Percentiles rank a stretch among this genome's conserved stretches.
These are phyloP conservation scores for Pterocles orientalis DNA, from an alignment of 2,113 vertebrate genomes.

Conservation along the genomic window DNA sequence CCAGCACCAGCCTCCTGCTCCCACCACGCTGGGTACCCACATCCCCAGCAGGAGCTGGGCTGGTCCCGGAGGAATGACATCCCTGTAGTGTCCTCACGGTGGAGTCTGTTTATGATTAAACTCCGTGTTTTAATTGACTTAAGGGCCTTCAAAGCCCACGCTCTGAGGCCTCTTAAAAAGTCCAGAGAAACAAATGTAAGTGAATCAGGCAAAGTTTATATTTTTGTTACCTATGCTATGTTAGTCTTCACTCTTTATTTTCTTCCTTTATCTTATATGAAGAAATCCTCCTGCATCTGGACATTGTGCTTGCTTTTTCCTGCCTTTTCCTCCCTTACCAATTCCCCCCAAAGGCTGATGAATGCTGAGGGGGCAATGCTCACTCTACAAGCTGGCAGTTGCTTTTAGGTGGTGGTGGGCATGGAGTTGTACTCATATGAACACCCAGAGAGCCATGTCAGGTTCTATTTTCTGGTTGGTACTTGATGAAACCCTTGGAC, in stretches of 20 bases:
- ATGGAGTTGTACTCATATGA: neutral
- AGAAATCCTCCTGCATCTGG: neutral
- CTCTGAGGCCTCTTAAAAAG: neutral
- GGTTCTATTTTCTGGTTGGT: neutral
- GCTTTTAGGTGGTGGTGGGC: neutral
- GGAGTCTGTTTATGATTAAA: neutral
- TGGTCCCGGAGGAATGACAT: neutral
- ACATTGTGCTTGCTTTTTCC: neutral
- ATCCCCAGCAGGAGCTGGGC: neutral
- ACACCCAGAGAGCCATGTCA: neutral
- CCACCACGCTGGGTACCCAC: rapidly evolving
- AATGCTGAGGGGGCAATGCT: neutral
- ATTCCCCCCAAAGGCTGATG: neutral
- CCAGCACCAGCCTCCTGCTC: neutral
- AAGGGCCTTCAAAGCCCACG: neutral
- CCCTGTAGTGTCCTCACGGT: rapidly evolving
- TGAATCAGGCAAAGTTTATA: neutral
- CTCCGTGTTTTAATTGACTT: neutral
- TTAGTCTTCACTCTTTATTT: neutral
- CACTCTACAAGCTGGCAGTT: neutral
- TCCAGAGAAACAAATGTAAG: neutral
- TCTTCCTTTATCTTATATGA: neutral
- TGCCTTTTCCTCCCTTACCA: neutral
- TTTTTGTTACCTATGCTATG: neutral
- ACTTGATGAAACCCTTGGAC: neutral